phyloP scores from a whole-genome alignment of 2,797 vertebrate species.

The Numenius phaeopus region DNA sequence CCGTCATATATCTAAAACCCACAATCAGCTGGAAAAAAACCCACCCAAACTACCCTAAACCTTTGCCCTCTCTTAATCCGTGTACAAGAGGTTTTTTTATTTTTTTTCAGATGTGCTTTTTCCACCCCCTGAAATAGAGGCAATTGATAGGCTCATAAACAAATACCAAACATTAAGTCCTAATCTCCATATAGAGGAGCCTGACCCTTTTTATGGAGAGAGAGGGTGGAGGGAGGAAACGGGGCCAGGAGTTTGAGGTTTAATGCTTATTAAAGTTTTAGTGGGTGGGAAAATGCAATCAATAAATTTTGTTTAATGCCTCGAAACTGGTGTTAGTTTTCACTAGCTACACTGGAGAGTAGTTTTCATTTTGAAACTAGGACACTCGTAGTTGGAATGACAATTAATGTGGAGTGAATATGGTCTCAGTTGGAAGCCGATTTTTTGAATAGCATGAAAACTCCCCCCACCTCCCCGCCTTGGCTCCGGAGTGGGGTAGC shows the following conservation, averaged over 20 bases:
- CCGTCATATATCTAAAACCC: neutral
- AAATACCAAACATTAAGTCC: conserved; percentile 61
- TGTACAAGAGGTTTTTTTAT: neutral
- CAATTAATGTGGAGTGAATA: conserved; percentile 87
- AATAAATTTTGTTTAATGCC: conserved; percentile 72
- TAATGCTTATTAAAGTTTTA: conserved; percentile 76
- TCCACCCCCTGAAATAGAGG: neutral
- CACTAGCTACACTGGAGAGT: conserved; percentile 57
- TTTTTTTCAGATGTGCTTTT: neutral
- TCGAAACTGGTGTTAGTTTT: conserved; percentile 63
- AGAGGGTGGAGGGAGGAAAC: conserved; percentile 33
- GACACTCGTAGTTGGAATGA: conserved; percentile 92
- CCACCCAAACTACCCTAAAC: conserved; percentile 36
- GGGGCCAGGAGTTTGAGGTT: conserved; percentile 49
- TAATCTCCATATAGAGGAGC: conserved; percentile 64
- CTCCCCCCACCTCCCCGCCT: conserved; percentile 76
- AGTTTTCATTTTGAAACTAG: conserved; percentile 89
- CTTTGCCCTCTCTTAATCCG: conserved; percentile 63
- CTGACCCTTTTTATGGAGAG: conserved; percentile 60
- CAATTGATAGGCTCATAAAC: conserved; percentile 72
- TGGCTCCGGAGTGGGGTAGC: conserved; percentile 83
- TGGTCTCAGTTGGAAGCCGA: conserved; percentile 78
- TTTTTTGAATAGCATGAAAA: conserved; percentile 81
- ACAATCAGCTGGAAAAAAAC: neutral
- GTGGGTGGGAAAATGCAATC: conserved; percentile 68